Evolutionary conservation across 2,888 invertebrate genomes (phyloP), one percentile per base, ranked within the genome.

Genomic region (Macropis europaea): DNA sequence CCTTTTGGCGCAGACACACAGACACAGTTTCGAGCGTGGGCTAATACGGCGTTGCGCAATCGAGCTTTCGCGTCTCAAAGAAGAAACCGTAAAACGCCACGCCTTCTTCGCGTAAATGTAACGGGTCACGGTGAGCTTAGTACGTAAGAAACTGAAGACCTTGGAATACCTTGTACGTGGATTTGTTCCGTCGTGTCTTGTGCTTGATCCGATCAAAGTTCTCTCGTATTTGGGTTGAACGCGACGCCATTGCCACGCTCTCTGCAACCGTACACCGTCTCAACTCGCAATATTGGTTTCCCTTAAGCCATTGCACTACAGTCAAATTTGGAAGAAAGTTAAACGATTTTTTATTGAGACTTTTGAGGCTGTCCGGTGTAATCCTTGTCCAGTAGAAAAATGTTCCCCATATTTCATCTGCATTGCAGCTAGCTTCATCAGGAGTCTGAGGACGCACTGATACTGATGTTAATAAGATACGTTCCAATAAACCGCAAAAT

Each of bases 21-120:
- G n/a, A n/a, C n/a, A n/a, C n/a, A n/a, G n/a, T n/a, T n/a, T 40
- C 26, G 30, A 22, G 1, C 48, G 9, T 19, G 28, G 2, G 48
- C n/a, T 26, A 40, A 47, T 56, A 54, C 61, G 36, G 43, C 24
- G 50, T 76, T 73, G 70, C 22, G 73, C 64, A 73, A 77, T 59
- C 47, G 60, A 59, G 64, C 47, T 68, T 75, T 60, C 17, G 60
- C 48, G 68, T 64, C 70, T 70, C 59, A 34, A 45, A 36, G 66
- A 72, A 59, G 79, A 79, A 79, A 77, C 79, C 79, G 62, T 79
- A 79, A 76, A 79, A 77, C 54, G 72, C 61, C 70, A 61, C 73
- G 68, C 70, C 70, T 71, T 66, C 61, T 42, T 42, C 26, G 48
- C 53, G 32, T 52, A 76, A 73, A 71, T 54, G 57, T 68, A 66